These are phyloP conservation scores for Ganaspis brasiliensis DNA, from an alignment of 2,888 invertebrate species.

Conservation along the genomic window DNA sequence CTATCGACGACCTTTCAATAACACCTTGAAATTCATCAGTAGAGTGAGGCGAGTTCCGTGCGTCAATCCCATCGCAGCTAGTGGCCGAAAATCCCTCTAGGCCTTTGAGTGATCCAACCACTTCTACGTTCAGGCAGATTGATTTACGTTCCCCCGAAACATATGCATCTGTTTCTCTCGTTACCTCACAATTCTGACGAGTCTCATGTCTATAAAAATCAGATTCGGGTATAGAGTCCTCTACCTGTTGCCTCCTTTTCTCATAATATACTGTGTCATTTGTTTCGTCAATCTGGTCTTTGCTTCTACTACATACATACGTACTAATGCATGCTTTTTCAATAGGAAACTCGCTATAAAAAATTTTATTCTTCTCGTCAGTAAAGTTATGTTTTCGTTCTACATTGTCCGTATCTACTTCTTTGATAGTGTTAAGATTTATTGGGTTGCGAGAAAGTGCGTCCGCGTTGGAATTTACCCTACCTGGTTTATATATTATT, in stretches of 20 bases:
- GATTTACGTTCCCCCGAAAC: neutral
- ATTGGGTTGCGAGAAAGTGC: constrained; percentile 27
- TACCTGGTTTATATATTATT: constrained; percentile 10
- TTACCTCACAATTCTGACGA: neutral
- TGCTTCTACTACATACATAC: neutral
- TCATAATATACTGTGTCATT: neutral
- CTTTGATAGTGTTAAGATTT: neutral
- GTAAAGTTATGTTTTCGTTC: neutral
- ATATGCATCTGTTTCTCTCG: neutral
- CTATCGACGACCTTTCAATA: neutral
- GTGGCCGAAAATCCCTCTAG: neutral
- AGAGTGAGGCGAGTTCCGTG: neutral
- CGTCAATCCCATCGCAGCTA: neutral
- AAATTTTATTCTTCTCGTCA: neutral
- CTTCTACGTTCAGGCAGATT: neutral
- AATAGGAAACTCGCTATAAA: neutral
- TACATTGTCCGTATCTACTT: neutral
- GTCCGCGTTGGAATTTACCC: constrained; percentile 25
- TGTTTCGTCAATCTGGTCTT: neutral
- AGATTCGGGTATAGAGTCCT: neutral
- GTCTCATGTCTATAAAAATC: neutral
- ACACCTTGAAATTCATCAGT: neutral
- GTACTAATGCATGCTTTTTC: neutral
- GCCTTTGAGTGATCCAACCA: neutral
- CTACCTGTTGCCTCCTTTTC: neutral